Base-by-base conservation (phyloP, 2,113 vertebrate genomes). In the Microtus ochrogaster region DNA sequence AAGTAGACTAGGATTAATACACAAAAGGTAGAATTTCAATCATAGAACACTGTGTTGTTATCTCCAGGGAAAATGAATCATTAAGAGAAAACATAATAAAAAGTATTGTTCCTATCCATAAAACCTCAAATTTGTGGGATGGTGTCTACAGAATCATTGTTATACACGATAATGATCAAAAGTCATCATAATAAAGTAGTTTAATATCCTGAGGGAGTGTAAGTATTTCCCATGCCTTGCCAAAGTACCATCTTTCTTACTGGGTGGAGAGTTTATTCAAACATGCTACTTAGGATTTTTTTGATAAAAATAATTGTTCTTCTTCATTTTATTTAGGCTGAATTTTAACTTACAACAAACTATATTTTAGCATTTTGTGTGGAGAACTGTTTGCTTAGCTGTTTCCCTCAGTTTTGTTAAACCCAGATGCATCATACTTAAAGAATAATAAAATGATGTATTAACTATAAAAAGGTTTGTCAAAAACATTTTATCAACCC, bases 281-380 rank as follows among this genome's bases (percentile, higher is more conserved):
- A 98, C 97, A 12, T 49, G 97, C 76, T 74, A 68, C 30, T 92
- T 96, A 97, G 94, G 91, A 17, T 19, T 19, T 86, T 68, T 24
- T 94, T 68, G 39, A 2, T 3, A 66, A 96, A 95, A 97, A 92
- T 97, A 98, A 97, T 92, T 22, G 70, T 52, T 52, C 47, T 79
- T 52, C 28, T 97, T 97, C 47, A 79, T 97, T 98, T 98, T 97
- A 96, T 95, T 96, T 96, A 97, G 90, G 14, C 13, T 97, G 94
- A 96, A 70, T 24, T 98, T 97, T 98, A 94, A 19, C 82, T 72
- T 78, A 44, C 12, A 93, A 96, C 96, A 97, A 85, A 96, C 97
- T 94, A 90, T 22, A 12, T 85, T 97, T 95, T 90, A 47, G 39
- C 47, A 95, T 96, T 26, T 49, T 91, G 89, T 97, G 90, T 44